These are phyloP conservation scores for Distichodus sexfasciatus DNA, from an alignment of 2,797 vertebrate genomes.

Conservation along the genomic window DNA sequence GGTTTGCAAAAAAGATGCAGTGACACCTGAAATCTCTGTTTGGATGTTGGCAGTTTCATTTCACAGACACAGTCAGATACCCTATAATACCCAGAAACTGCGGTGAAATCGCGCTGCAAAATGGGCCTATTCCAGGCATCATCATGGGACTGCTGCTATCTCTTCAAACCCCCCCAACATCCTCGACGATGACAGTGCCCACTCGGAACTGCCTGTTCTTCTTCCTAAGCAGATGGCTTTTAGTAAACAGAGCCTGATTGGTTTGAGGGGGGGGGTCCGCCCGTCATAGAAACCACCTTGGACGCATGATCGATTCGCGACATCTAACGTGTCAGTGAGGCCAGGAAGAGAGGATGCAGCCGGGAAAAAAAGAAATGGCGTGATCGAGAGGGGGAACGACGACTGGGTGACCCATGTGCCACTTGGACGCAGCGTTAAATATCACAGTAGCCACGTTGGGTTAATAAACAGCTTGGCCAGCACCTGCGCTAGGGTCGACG, in stretches of 20 bases:
- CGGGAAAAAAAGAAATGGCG: not conserved
- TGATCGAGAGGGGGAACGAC: not conserved
- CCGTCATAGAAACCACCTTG: not conserved
- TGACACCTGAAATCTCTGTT: too few relatives aligned
- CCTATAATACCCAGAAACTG: not conserved
- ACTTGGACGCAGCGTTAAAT: constrained; percentile 2
- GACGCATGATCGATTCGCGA: not conserved
- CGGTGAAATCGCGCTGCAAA: not conserved
- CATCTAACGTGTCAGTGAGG: not conserved
- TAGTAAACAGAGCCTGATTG: not conserved
- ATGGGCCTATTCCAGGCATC: not conserved
- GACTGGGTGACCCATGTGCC: not conserved
- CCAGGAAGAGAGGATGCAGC: not conserved
- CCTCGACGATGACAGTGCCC: not conserved
- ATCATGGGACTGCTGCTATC: not conserved
- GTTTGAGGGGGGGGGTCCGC: not conserved
- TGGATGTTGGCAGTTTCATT: constrained; percentile 11
- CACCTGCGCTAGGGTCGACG: not conserved
- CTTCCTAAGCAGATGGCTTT: not conserved
- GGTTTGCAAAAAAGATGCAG: too few relatives aligned
- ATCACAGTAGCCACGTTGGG: constrained; percentile 4
- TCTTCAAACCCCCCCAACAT: too few relatives aligned
- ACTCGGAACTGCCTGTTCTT: not conserved
- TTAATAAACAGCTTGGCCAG: constrained; percentile 8
- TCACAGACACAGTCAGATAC: not conserved